Conservation (phyloP, 2,888 invertebrate species). For the Epsilonema sp. region DNA sequence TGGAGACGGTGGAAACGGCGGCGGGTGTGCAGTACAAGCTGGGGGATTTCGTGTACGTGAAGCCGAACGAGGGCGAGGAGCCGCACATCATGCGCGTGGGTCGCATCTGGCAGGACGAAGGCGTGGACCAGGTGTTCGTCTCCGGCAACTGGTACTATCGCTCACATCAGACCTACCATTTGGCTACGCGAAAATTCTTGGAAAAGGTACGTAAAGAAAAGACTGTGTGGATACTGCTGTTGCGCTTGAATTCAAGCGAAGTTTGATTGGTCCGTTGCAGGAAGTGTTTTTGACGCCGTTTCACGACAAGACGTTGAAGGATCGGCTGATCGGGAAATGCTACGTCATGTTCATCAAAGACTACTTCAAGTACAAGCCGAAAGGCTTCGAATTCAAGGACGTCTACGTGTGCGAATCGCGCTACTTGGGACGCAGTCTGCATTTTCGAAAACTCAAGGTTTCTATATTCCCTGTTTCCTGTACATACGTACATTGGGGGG, state of each 20-base stretch:
- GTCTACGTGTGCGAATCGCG: slow-evolving; percentile 90
- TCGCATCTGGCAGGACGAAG: slow-evolving; percentile 62
- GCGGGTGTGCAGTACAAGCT: slow-evolving; percentile 52
- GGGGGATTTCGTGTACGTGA: slow-evolving; percentile 77
- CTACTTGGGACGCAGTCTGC: slow-evolving; percentile 60
- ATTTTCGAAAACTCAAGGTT: slow-evolving; percentile 68
- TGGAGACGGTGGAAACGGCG: slow-evolving; percentile 37
- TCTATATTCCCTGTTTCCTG: too few species aligned
- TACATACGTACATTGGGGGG: too few species aligned
- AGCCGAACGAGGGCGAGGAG: slow-evolving; percentile 36
- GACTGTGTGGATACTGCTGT: too few species aligned
- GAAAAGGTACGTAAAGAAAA: slow-evolving; percentile 47
- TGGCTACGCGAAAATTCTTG: slow-evolving; percentile 78
- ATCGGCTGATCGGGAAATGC: slow-evolving; percentile 66
- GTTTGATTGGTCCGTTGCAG: slow-evolving; percentile 17
- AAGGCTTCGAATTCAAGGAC: slow-evolving; percentile 63
- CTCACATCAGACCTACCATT: slow-evolving; percentile 86
- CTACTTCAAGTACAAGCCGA: slow-evolving; percentile 69
- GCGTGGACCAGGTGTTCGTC: slow-evolving; percentile 57
- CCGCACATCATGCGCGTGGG: slow-evolving; percentile 66
- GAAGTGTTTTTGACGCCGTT: slow-evolving; percentile 89
- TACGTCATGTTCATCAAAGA: slow-evolving; percentile 82
- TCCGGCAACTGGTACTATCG: slow-evolving; percentile 66
- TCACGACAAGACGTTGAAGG: slow-evolving; percentile 59
- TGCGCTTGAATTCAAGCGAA: not conserved